Evolutionary conservation across 2,888 invertebrate genomes (phyloP), one percentile per base, ranked within the genome.

Genomic region (Tortricodes alternella): DNA sequence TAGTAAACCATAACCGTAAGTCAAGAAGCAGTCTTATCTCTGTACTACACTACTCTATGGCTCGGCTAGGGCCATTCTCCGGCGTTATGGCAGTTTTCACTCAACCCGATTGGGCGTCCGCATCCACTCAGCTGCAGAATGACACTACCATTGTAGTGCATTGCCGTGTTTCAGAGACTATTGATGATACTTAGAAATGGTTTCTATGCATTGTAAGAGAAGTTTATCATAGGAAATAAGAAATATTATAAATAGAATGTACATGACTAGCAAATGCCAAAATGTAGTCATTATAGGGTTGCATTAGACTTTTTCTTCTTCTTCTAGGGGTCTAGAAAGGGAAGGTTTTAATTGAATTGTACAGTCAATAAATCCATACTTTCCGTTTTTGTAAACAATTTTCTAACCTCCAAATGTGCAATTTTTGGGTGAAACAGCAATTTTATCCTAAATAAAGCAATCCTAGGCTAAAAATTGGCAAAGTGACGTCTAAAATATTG

Each of bases 51-150:
- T 48, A 55, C 58, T 71, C 68, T 67, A 57, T 65, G 66, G 48
- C 46, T 41, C 53, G 61, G 59, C 43, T 64, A 24, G 69, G 69
- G 64, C 72, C 67, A 74, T 76, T 80, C 73, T 62, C 63, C 66
- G 62, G 67, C 80, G 78, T 85, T 87, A 89, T 88, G 85, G 86
- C 85, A 84, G 83, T 84, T 86, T 88, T 89, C 89, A 89, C 89
- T 89, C 88, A 88, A 75, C 76, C 65, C 81, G 85, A 89, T 88
- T 89, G 87, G 84, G 78, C 76, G 75, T 34, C 71, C 72, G 65
- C 66, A 64, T 65, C 66, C 70, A 71, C 67, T 68, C 69, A 67
- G 63, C 65, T 64, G 68, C 73, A 67, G 75, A 80, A 79, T 80
- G 80, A 76, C 77, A 76, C 66, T 24, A 38, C 59, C 29, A 48